Evolutionary conservation across 2,113 vertebrate genomes (phyloP).

Genomic region (Oenanthe melanoleuca): DNA sequence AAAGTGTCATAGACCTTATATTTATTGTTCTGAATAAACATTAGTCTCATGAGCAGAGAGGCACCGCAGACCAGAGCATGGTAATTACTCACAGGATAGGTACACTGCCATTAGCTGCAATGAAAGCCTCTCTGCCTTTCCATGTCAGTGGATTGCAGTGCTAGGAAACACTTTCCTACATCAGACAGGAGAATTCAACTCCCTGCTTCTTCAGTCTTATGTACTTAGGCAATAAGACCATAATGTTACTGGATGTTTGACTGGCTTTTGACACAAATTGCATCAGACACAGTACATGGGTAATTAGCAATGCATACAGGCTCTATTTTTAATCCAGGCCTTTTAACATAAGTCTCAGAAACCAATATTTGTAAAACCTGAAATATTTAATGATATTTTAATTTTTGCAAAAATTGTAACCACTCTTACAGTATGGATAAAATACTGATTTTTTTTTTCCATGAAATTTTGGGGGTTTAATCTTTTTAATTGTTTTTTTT

Average conservation of each 20-base stretch:
- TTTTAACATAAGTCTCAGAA: not conserved
- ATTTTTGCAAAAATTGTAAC: not conserved
- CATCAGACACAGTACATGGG: not conserved
- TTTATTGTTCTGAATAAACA: slow-evolving; percentile 76
- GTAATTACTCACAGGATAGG: slow-evolving; percentile 64
- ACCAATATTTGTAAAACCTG: not conserved
- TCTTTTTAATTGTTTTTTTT: not conserved
- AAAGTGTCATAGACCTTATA: slow-evolving; percentile 73
- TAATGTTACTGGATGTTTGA: not conserved
- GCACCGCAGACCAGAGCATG: slow-evolving; percentile 23
- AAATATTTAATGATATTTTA: not conserved
- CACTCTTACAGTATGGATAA: not conserved
- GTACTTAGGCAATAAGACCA: not conserved
- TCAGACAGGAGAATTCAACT: slow-evolving; percentile 52
- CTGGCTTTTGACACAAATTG: slow-evolving; percentile 29
- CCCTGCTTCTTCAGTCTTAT: not conserved
- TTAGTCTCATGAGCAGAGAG: slow-evolving; percentile 69
- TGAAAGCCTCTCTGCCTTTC: slow-evolving; percentile 56
- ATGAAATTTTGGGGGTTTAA: not conserved
- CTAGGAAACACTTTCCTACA: not conserved
- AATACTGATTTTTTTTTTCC: not conserved
- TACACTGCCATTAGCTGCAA: slow-evolving; percentile 71
- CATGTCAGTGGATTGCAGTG: slow-evolving; percentile 23
- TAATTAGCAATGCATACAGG: not conserved
- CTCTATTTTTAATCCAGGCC: not conserved